phyloP scores from a whole-genome alignment of 2,888 invertebrate species.

The Mythimna albipuncta region DNA sequence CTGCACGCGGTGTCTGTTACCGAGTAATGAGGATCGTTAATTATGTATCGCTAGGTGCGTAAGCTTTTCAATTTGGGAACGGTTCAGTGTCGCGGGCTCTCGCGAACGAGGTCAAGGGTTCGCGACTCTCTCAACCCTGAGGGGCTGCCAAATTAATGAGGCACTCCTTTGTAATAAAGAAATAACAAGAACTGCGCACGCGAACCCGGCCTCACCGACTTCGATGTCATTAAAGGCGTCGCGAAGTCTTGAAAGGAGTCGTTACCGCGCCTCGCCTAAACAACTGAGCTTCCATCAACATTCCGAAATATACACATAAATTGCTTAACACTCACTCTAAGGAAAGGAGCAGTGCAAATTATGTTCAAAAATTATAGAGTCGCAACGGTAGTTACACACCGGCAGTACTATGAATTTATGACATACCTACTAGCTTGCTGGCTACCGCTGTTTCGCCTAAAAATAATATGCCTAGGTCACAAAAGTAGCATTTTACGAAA shows the following conservation, averaged over 20 bases:
- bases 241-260: constrained; percentile 85
- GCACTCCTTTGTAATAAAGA: constrained; percentile 91
- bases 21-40: constrained; percentile 89
- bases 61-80: constrained; percentile 81
- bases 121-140: constrained; percentile 88
- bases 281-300: constrained; percentile 83
- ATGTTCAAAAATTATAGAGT: constrained; percentile 48
- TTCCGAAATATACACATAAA: constrained; percentile 77
- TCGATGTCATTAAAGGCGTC: constrained; percentile 89
- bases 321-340: constrained; percentile 71
- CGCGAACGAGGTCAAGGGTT: constrained; percentile 90
- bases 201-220: constrained; percentile 85
- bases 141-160: constrained; percentile 91
- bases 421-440: too few species aligned
- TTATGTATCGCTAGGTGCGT: constrained; percentile 89
- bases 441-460: too few species aligned
- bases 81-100: constrained; percentile 86
- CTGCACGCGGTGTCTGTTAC: constrained; percentile 78
- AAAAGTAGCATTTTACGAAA: too few species aligned
- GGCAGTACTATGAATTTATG: not conserved
- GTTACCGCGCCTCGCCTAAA: constrained; percentile 87
- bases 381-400: not conserved
- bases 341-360: constrained; percentile 63
- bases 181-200: constrained; percentile 91
- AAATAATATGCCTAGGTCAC: too few species aligned